Evolutionary conservation across 2,797 vertebrate genomes (phyloP).

Genomic region (Sciaenops ocellatus): DNA sequence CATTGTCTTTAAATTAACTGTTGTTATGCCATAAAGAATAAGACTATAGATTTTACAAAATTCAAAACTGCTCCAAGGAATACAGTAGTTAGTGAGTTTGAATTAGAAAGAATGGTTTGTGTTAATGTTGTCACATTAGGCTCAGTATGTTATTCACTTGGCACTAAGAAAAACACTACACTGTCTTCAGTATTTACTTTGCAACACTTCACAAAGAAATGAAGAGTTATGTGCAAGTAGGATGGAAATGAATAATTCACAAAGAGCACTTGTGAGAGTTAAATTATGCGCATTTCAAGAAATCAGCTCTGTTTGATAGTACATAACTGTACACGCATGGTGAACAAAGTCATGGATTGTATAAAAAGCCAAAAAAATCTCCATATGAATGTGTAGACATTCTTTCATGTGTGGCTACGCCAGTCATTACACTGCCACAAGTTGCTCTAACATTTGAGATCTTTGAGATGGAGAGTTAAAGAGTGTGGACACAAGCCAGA

Average conservation of each 20-base stretch:
- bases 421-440: slow-evolving; percentile 27
- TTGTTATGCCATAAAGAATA: background rate
- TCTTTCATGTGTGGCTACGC: slow-evolving; percentile 63
- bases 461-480: slow-evolving; percentile 35
- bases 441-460: slow-evolving; percentile 53
- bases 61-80: background rate
- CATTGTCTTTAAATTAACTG: background rate
- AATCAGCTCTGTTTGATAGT: slow-evolving; percentile 65
- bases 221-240: slow-evolving; percentile 80
- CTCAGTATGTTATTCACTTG: slow-evolving; percentile 41
- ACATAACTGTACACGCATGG: slow-evolving; percentile 59
- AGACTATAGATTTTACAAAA: background rate
- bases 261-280: slow-evolving; percentile 69
- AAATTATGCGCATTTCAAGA: slow-evolving; percentile 81
- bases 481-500: slow-evolving; percentile 36
- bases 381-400: slow-evolving; percentile 72
- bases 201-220: slow-evolving; percentile 69
- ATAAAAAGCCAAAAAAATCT: slow-evolving; percentile 70
- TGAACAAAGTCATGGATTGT: slow-evolving; percentile 78
- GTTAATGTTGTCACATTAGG: slow-evolving; percentile 21
- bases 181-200: slow-evolving; percentile 70
- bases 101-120: background rate
- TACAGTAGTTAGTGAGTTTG: background rate
- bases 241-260: slow-evolving; percentile 82
- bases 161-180: slow-evolving; percentile 51